Evolutionary conservation across 1,140 invertebrate genomes (phyloP), one percentile per base, ranked within the genome.

Genomic region (Gryllus bimaculatus): DNA sequence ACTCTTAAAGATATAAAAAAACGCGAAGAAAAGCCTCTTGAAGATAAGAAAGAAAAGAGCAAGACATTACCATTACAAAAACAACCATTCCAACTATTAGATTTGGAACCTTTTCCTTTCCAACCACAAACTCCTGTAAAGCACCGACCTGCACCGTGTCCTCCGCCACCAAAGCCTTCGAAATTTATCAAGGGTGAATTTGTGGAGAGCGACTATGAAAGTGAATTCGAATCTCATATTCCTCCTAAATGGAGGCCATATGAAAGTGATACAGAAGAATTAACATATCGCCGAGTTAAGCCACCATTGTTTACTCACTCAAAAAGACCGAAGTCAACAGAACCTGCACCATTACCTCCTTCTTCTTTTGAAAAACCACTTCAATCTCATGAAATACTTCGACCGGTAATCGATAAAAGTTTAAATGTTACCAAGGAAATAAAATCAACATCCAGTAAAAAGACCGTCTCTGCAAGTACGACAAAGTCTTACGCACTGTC

Each of bases 191-290:
- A 89, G 82, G 88, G 89, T 26, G 87, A 87, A 73, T 87, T 90
- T 80, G 84, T 85, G 6, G 91, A 92, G 81, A 92, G 91, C 81
- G 92, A 93, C 81, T 93, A 93, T 82, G 92, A 93, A 84, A 92
- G 91, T 82, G 92, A 93, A 85, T 86, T 90, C 74, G 91, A 92
- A 81, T 83, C 85, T 77, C 83, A 84, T 79, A 89, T 89, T 74
- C 83, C 85, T 21, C 84, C 87, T 0, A 92, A 90, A 82, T 92
- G 90, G 89, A 89, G 90, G 77, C 89, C 90, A 20, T 90, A 88
- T 80, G 89, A 90, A 78, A 92, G 91, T 82, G 91, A 93, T 74
- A 89, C 86, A 26, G 91, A 93, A 80, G 90, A 91, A 73, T 75
- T 76, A 10, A 80, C 48, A 74, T 89, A 89, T 84, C 82, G 89